Base-by-base conservation (phyloP, 2,888 invertebrate species). In the Encarsia formosa region DNA sequence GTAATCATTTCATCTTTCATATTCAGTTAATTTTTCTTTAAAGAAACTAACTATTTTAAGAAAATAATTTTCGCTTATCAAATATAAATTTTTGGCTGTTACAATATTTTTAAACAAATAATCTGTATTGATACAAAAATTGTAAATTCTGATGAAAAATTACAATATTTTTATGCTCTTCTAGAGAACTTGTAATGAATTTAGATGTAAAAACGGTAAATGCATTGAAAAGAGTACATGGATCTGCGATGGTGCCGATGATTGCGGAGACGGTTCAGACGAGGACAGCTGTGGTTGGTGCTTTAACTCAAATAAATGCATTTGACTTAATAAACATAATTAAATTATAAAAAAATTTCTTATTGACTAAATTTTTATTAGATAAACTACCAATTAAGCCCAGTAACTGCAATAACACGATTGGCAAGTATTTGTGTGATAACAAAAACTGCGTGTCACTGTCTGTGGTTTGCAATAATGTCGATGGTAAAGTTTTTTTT, bases 221-320 rank as follows among this genome's bases (percentile, higher is more conserved):
- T 86, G 86, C 60, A 71, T 86, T 19, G 59, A 69, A 2, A 56
- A 81, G 1, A n/a, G n/a, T n/a, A 60, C 65, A 1, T 63, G 76
- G 51, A 77, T 80, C 1, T 87, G 87, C 61, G 78, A 86, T 63
- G 76, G 73, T 1, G 70, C 64, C 4, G 29, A 65, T 1, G 77
- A 86, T 52, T 86, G 86, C 62, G 71, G 75, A 0, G 85, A 86
- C 70, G 73, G 72, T 31, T 81, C 81, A n/a, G 86, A 87, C 68
- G 86, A 86, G 71, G 75, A 77, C 85, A 85, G 0, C 24, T 56
- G 51, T 49, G 50, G 52, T 52, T 43, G 19, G 44, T 22, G 69
- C 29, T 13, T 8, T n/a, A n/a, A n/a, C n/a, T n/a, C n/a, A n/a
- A n/a, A n/a, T n/a, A n/a, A n/a, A n/a, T n/a, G n/a, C n/a, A n/a